A percentile compares a stretch with the other conserved stretches of the same genome.
phyloP scores from a whole-genome alignment of 30 jellyfish, hydroid and myxozoan species.

The Chrysaora quinquecirrha region DNA sequence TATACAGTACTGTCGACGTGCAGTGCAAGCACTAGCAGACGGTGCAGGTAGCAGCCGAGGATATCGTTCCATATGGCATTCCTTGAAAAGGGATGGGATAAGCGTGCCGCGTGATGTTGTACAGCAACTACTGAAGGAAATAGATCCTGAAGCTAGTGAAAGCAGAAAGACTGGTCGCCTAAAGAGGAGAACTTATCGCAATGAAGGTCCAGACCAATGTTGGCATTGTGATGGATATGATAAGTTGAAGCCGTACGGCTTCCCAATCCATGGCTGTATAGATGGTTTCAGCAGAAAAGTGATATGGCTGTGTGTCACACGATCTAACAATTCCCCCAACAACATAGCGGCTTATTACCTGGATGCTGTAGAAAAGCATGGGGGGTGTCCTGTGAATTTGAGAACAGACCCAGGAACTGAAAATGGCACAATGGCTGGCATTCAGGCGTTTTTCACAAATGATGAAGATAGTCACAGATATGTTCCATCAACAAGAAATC shows the following conservation, averaged over 20 bases:
- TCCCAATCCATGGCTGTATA: conserved; percentile 60
- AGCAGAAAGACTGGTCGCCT: background rate
- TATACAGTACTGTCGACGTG: background rate
- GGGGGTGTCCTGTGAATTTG: conserved; percentile 44
- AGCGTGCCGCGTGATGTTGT: conserved; percentile 40
- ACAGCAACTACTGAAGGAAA: conserved; percentile 2
- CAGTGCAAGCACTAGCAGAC: background rate
- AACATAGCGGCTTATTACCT: conserved; percentile 17
- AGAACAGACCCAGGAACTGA: conserved; percentile 61
- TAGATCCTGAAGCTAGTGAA: conserved; percentile 38
- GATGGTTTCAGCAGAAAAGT: conserved; percentile 57
- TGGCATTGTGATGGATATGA: conserved; percentile 68
- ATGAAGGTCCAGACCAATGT: conserved; percentile 42
- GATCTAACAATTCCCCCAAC: conserved; percentile 45
- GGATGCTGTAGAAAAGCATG: background rate
- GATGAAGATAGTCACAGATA: conserved; percentile 40
- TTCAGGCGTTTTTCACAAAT: conserved; percentile 32
- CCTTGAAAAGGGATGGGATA: conserved; percentile 30
- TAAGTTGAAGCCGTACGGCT: conserved; percentile 48
- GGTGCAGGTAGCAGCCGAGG: conserved; percentile 25
- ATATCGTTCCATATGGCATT: conserved; percentile 35
- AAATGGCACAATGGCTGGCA: conserved; percentile 39
- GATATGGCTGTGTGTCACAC: conserved; percentile 59
- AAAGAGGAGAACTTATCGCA: conserved; percentile 16
- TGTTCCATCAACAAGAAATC: conserved; percentile 53